A percentile compares a stretch with the other conserved stretches of the same genome.
Conservation (phyloP, 2,888 invertebrate species). For the Drosophila yooni region DNA sequence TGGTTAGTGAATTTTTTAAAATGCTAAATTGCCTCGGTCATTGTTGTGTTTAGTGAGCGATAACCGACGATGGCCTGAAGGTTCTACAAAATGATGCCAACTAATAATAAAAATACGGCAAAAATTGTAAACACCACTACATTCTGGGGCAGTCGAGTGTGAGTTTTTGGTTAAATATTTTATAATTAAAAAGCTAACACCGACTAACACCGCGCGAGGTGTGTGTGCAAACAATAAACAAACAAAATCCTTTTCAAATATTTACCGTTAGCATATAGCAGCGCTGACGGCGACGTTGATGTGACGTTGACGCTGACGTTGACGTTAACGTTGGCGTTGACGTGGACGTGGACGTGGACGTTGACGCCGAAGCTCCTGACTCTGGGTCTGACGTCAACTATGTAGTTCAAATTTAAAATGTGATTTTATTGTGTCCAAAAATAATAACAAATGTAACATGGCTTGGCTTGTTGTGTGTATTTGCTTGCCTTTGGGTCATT, state of each 20-base stretch:
- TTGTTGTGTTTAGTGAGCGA: slow-evolving; percentile 76
- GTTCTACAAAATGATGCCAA: slow-evolving; percentile 49
- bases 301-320: slow-evolving; percentile 39
- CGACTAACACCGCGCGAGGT: slow-evolving; percentile 82
- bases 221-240: slow-evolving; percentile 83
- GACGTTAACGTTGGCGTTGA: slow-evolving; percentile 31
- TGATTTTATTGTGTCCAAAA: slow-evolving; percentile 63
- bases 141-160: slow-evolving; percentile 66
- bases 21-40: slow-evolving; percentile 71
- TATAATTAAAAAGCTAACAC: slow-evolving; percentile 85
- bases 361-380: slow-evolving; percentile 24
- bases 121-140: slow-evolving; percentile 45
- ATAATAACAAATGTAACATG: slow-evolving; percentile 27
- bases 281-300: slow-evolving; percentile 61
- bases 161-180: slow-evolving; percentile 83
- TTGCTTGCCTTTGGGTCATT: slow-evolving; percentile 73
- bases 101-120: slow-evolving; percentile 55
- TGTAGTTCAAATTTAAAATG: slow-evolving; percentile 61
- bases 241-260: slow-evolving; percentile 84
- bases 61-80: slow-evolving; percentile 52
- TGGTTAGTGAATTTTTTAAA: slow-evolving; percentile 74
- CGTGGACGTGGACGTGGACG: slow-evolving; percentile 15
- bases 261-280: slow-evolving; percentile 82
- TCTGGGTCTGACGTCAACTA: slow-evolving; percentile 40
- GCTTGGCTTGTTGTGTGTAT: slow-evolving; percentile 24